Conservation (phyloP, 1,140 invertebrate species). For the Heliconius hewitsoni region DNA sequence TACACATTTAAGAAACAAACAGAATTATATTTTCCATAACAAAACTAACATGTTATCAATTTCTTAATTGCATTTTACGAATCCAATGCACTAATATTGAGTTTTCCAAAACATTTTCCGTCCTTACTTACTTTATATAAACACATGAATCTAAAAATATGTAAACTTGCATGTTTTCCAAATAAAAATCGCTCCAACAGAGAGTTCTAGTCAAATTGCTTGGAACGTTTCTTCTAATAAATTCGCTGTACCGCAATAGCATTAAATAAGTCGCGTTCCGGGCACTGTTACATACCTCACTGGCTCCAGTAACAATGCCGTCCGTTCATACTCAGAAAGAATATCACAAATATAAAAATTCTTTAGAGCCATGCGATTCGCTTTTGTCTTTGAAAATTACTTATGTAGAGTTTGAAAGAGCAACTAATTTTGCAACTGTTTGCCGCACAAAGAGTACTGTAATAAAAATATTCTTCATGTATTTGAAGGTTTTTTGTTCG, state of each 20-base stretch:
- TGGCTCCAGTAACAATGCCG: conserved; percentile 24
- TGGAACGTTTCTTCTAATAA: conserved; percentile 30
- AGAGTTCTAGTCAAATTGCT: conserved; percentile 26
- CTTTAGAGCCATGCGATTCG: conserved; percentile 14
- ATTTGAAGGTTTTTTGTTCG: background rate
- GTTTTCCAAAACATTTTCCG: background rate
- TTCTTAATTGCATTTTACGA: too few relatives aligned
- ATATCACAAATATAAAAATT: conserved; percentile 31
- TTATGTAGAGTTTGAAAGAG: conserved; percentile 11
- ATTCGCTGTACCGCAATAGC: conserved; percentile 28
- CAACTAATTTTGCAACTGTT: conserved; percentile 15
- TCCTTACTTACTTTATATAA: background rate
- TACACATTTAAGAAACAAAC: too few relatives aligned
- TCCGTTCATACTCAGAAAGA: conserved; percentile 24
- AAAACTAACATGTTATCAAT: too few relatives aligned
- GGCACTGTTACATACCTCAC: conserved; percentile 29
- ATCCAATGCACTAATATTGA: too few relatives aligned
- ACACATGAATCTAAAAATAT: background rate
- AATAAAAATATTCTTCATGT: background rate
- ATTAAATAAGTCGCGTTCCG: conserved; percentile 35
- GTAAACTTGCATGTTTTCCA: conserved; percentile 7
- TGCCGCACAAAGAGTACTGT: background rate
- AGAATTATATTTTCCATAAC: too few relatives aligned
- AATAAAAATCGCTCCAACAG: background rate
- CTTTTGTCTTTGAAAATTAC: conserved; percentile 11